phyloP scores from a whole-genome alignment of 2,113 vertebrate species.

The Notiomystis cincta region DNA sequence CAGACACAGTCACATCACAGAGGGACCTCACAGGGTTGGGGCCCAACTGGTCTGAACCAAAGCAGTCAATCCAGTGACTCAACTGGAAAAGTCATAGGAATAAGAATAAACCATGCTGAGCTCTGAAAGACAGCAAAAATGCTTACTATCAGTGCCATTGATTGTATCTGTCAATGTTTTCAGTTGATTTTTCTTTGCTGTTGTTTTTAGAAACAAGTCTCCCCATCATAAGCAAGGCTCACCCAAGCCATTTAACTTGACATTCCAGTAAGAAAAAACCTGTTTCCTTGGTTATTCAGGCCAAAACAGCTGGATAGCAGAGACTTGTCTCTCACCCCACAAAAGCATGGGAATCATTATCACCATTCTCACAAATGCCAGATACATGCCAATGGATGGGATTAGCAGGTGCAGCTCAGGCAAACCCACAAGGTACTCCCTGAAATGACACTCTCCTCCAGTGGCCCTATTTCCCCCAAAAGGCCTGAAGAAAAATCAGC shows the following conservation, averaged over 20 bases:
- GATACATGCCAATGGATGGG: accelerated
- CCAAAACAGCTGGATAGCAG: background rate
- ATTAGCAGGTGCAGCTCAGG: background rate
- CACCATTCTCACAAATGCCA: background rate
- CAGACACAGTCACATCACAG: background rate
- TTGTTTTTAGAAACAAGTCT: background rate
- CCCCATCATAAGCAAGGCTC: background rate
- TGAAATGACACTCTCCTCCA: background rate
- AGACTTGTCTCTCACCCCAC: background rate
- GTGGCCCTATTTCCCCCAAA: background rate
- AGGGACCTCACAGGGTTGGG: background rate
- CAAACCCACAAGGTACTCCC: background rate
- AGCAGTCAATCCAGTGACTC: background rate
- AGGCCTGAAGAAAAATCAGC: background rate
- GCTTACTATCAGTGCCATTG: background rate
- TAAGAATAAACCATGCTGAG: background rate
- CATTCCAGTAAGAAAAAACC: background rate
- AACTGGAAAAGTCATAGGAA: background rate
- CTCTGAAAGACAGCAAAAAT: background rate
- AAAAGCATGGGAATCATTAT: background rate
- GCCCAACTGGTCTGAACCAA: background rate
- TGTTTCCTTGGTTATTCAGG: background rate
- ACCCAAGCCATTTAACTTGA: background rate
- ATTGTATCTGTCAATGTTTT: background rate
- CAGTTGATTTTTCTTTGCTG: background rate